Conservation (phyloP, 2,888 invertebrate genomes). For the Tribolium freemani region DNA sequence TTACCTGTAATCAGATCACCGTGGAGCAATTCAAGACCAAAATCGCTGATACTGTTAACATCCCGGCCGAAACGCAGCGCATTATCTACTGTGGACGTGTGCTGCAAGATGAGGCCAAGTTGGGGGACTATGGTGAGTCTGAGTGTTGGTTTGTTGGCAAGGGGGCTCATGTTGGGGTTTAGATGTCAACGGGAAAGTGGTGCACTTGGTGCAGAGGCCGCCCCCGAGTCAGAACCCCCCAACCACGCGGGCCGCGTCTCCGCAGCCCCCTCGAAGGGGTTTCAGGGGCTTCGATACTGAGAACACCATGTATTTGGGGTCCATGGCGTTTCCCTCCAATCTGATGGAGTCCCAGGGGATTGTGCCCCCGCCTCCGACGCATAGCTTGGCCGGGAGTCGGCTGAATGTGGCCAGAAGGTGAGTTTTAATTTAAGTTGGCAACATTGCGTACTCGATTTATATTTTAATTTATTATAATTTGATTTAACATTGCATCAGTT, state of each 20-base stretch:
- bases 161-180: background rate
- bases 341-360: slow-evolving; percentile 67
- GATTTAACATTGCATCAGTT: no score
- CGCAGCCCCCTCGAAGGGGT: slow-evolving; percentile 55
- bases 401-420: slow-evolving; percentile 68
- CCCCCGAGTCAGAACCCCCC: slow-evolving; percentile 73
- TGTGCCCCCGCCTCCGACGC: slow-evolving; percentile 69
- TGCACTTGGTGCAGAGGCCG: slow-evolving; percentile 91
- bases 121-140: slow-evolving; percentile 84
- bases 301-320: slow-evolving; percentile 73
- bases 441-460: no score
- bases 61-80: slow-evolving; percentile 86
- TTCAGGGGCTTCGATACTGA: slow-evolving; percentile 60
- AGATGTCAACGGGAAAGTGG: slow-evolving; percentile 93
- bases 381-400: slow-evolving; percentile 70
- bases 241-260: slow-evolving; percentile 54
- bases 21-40: slow-evolving; percentile 86
- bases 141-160: background rate
- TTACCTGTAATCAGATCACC: slow-evolving; percentile 74
- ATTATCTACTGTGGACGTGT: slow-evolving; percentile 97
- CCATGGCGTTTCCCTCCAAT: slow-evolving; percentile 73
- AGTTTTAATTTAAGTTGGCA: no score
- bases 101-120: slow-evolving; percentile 86
- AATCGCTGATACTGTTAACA: slow-evolving; percentile 82
- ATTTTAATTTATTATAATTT: no score